Evolutionary conservation across 1,140 invertebrate genomes (phyloP).

Genomic region (Aricia agestis): DNA sequence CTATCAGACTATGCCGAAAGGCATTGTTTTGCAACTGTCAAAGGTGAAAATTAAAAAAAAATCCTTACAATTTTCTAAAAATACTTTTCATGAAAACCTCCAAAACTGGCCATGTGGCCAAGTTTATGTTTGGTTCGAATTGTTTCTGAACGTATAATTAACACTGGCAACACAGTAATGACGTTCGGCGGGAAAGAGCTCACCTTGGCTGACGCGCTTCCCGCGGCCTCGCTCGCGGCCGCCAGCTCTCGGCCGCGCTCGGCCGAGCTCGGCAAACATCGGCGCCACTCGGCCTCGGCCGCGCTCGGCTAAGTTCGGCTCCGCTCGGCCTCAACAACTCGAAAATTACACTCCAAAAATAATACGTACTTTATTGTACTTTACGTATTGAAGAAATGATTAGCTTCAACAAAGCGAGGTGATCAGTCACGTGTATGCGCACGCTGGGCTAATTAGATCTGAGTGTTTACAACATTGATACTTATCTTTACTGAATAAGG

Average conservation of each 20-base stretch:
- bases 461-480: no score
- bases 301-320: conserved; percentile 33
- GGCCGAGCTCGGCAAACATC: conserved; percentile 32
- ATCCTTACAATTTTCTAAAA: no score
- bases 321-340: conserved; percentile 14
- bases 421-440: neutral
- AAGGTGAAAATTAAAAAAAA: no score
- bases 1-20: no score
- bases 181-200: conserved; percentile 62
- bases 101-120: neutral
- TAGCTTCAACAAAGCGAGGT: conserved; percentile 17
- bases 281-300: conserved; percentile 37
- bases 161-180: conserved; percentile 52
- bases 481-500: no score
- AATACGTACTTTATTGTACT: neutral
- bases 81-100: no score
- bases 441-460: neutral
- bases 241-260: conserved; percentile 43
- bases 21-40: no score
- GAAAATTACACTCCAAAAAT: neutral
- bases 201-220: conserved; percentile 64
- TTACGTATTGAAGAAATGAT: neutral
- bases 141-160: conserved; percentile 31
- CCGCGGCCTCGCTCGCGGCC: conserved; percentile 64
- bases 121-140: neutral